These are phyloP conservation scores for Sinonovacula constricta DNA, from an alignment of 1,140 invertebrate species.

Conservation along the genomic window DNA sequence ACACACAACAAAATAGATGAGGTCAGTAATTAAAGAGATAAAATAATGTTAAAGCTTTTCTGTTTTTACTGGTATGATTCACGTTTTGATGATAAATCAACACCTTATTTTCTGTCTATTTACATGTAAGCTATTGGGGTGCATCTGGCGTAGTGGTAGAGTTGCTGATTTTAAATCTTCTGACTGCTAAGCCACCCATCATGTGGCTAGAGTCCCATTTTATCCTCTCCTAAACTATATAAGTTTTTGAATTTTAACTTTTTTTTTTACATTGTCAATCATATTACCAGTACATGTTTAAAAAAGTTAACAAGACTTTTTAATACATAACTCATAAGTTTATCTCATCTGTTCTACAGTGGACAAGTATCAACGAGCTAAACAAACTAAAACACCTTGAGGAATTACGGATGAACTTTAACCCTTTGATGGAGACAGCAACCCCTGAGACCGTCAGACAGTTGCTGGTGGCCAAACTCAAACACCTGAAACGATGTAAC, in stretches of 20 bases:
- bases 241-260: too few species aligned
- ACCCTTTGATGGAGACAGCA: conserved; percentile 85
- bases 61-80: too few species aligned
- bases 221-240: too few species aligned
- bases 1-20: conserved; percentile 81
- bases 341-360: too few species aligned
- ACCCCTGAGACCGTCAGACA: conserved; percentile 86
- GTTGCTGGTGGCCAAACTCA: conserved; percentile 87
- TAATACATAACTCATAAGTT: too few species aligned
- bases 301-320: too few species aligned
- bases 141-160: background rate
- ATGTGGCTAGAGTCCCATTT: background rate
- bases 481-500: conserved; percentile 79
- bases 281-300: too few species aligned
- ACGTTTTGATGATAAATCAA: too few species aligned
- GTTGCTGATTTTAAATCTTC: background rate
- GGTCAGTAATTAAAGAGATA: too few species aligned
- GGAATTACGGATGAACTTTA: conserved; percentile 86
- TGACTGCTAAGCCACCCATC: background rate
- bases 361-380: conserved; percentile 89
- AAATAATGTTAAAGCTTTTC: too few species aligned
- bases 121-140: conserved; percentile 1
- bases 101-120: too few species aligned
- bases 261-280: too few species aligned
- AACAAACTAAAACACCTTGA: conserved; percentile 87